A percentile compares a stretch with the other conserved stretches of the same genome.
Conservation (phyloP, 2,888 invertebrate genomes). For the Callyntrura guangdongensis region DNA sequence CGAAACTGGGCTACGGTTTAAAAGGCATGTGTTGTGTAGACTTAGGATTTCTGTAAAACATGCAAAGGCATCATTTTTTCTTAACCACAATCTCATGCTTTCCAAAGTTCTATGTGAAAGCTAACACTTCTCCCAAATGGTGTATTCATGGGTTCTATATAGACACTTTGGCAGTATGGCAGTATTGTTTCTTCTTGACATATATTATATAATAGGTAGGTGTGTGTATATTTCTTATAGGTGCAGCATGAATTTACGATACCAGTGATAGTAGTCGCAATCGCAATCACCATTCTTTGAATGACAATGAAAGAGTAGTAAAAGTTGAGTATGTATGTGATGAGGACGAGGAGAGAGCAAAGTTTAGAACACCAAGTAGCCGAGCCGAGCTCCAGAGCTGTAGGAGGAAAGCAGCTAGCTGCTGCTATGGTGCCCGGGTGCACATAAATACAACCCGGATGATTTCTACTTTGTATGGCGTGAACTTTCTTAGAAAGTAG, state of each 20-base stretch:
- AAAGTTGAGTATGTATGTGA: background rate
- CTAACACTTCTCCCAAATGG: background rate
- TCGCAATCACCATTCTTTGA: no score
- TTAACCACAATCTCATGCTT: conserved; percentile 19
- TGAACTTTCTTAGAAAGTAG: conserved; percentile 40
- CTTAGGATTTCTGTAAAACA: conserved; percentile 11
- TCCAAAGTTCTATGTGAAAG: background rate
- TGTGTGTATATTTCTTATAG: no score
- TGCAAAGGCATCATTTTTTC: background rate
- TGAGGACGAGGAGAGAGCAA: background rate
- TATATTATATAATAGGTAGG: no score
- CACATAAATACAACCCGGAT: background rate
- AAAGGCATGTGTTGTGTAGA: background rate
- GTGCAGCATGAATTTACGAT: no score
- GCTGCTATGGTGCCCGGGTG: background rate
- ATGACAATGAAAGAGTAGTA: no score
- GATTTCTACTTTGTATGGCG: background rate
- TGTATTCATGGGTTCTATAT: no score
- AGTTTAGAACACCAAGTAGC: no score
- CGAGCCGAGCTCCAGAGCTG: no score
- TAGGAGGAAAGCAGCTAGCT: background rate
- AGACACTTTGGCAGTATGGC: no score
- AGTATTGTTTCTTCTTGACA: no score
- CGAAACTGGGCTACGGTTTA: conserved; percentile 1
- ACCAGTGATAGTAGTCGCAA: no score